These are phyloP conservation scores for Pegoplata infirma DNA, from an alignment of 2,888 invertebrate genomes.

Conservation along the genomic window DNA sequence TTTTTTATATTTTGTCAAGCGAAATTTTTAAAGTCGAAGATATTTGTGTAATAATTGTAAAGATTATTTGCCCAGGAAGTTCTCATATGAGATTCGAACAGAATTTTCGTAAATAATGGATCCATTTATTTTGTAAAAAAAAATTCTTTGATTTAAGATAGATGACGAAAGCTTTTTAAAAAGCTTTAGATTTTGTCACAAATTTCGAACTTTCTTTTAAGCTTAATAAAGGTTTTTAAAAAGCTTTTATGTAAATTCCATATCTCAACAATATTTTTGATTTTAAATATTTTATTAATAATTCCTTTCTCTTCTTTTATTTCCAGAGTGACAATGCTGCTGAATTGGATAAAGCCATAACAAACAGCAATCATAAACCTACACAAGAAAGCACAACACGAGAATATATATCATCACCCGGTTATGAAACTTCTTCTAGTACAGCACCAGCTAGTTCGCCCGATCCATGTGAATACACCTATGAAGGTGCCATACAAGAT, in stretches of 20 bases:
- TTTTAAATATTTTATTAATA: neutral
- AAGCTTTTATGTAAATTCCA: neutral
- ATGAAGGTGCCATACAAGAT: conserved; percentile 91
- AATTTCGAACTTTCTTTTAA: too few species aligned
- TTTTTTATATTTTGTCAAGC: too few species aligned
- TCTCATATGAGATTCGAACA: too few species aligned
- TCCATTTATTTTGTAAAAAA: too few species aligned
- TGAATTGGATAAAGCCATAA: conserved; percentile 77
- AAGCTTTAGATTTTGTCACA: too few species aligned
- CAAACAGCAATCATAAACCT: conserved; percentile 58
- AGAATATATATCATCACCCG: conserved; percentile 77
- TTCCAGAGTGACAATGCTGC: conserved; percentile 82
- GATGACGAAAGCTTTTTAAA: too few species aligned
- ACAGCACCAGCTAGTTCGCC: conserved; percentile 84
- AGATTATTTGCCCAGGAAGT: too few species aligned
- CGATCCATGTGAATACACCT: conserved; percentile 89
- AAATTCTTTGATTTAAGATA: too few species aligned
- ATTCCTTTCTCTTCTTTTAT: neutral
- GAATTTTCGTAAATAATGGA: too few species aligned
- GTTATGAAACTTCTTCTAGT: conserved; percentile 84
- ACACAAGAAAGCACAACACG: conserved; percentile 66
- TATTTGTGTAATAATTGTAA: too few species aligned
- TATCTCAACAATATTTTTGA: neutral
- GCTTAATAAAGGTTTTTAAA: too few species aligned
- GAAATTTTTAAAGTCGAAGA: too few species aligned